phyloP scores from a whole-genome alignment of 2,113 vertebrate genomes.

The Caracal caracal region DNA sequence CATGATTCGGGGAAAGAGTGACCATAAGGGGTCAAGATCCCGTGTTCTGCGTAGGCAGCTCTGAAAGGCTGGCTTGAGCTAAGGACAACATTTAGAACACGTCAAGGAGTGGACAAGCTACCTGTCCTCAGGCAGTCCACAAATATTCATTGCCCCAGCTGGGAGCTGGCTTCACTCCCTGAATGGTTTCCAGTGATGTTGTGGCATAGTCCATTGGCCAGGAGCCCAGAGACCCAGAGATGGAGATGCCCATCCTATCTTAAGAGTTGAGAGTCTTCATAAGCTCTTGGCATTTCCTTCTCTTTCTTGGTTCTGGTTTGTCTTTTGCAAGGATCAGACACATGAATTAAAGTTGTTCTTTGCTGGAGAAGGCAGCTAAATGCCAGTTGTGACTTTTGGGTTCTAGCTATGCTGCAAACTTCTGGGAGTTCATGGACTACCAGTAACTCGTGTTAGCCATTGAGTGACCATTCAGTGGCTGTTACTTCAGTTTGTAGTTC shows the following conservation, averaged over 20 bases:
- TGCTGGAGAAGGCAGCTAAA: constrained; percentile 26
- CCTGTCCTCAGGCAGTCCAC: constrained; percentile 18
- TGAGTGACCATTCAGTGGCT: neutral
- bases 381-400: constrained; percentile 9
- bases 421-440: constrained; percentile 33
- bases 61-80: neutral
- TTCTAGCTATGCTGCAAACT: neutral
- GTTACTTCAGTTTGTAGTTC: constrained; percentile 3
- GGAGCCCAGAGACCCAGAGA: neutral
- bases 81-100: neutral
- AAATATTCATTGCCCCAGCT: neutral
- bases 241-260: neutral
- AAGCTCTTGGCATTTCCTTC: neutral
- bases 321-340: neutral
- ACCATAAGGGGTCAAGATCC: neutral
- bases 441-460: neutral
- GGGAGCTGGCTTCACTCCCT: constrained; percentile 13
- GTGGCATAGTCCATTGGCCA: neutral
- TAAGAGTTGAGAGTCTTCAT: constrained; percentile 35
- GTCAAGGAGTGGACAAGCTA: neutral
- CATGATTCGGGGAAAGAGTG: neutral
- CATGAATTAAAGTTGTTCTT: neutral
- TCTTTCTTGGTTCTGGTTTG: constrained; percentile 17
- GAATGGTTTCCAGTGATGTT: constrained; percentile 20
- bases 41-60: neutral